Percentiles rank a stretch among this genome's conserved stretches.
These are phyloP conservation scores for Anneissia japonica DNA, from an alignment of 35 echinoderm and acorn worm genomes.

Conservation along the genomic window DNA sequence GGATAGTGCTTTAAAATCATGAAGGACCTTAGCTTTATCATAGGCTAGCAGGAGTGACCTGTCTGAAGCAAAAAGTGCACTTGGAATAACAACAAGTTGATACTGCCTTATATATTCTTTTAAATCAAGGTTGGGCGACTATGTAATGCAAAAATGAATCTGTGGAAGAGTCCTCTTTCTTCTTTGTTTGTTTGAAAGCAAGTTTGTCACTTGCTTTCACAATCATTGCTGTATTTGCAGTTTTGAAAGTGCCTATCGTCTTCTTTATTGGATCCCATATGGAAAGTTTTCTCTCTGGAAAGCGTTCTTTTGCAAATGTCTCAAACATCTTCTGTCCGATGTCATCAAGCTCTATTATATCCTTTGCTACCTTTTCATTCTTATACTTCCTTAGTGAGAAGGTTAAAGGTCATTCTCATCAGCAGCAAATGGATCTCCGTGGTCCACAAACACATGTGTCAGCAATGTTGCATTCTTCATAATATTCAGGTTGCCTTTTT, in stretches of 20 bases:
- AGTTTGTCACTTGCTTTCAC: constrained; percentile 14
- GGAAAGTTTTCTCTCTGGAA: neutral
- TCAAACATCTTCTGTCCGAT: constrained; percentile 5
- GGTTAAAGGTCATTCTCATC: neutral
- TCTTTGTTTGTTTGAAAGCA: constrained; percentile 17
- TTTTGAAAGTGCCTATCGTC: constrained; percentile 7
- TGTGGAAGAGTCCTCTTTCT: neutral
- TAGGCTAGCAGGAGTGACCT: neutral
- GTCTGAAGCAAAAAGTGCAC: neutral
- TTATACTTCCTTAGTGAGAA: neutral
- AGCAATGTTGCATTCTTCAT: neutral
- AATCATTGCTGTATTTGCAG: neutral
- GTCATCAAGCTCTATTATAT: constrained; percentile 4
- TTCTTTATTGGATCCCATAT: constrained; percentile 18
- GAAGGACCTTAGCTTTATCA: neutral
- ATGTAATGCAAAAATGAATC: neutral
- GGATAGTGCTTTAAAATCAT: constrained; percentile 4
- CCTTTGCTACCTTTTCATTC: neutral
- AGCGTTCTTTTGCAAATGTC: constrained; percentile 9
- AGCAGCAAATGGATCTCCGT: constrained; percentile 17
- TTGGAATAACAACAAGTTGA: neutral
- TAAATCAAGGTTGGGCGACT: constrained; percentile 18
- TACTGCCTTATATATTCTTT: constrained; percentile 11
- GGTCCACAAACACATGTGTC: neutral
- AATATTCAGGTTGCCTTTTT: neutral